A percentile compares a stretch with the other conserved stretches of the same genome.
These are phyloP conservation scores for Setipinna tenuifilis DNA, from an alignment of 2,797 vertebrate species.

Conservation along the genomic window DNA sequence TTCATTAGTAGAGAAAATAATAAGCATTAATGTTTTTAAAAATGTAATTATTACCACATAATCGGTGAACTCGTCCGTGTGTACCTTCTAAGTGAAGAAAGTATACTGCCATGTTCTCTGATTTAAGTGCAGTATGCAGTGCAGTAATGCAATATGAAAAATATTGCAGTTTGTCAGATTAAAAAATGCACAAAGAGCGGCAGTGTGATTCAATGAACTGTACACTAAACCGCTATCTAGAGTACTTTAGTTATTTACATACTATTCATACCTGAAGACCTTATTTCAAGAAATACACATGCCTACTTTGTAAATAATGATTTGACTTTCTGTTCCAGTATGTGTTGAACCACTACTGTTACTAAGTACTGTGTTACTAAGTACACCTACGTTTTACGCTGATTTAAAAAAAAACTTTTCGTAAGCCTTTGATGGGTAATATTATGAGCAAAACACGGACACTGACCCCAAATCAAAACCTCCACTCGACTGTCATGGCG, in stretches of 20 bases:
- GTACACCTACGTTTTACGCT: not conserved
- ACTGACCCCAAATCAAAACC: constrained; percentile 34
- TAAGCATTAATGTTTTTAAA: not conserved
- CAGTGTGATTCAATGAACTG: too few species aligned
- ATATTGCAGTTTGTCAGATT: too few species aligned
- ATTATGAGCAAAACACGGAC: not conserved
- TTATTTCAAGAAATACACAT: too few species aligned
- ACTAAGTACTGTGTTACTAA: not conserved
- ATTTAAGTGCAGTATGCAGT: not conserved
- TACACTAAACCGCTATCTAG: too few species aligned
- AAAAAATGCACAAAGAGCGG: too few species aligned
- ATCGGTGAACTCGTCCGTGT: not conserved
- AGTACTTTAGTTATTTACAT: too few species aligned
- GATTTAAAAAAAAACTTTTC: not conserved
- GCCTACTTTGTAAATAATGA: too few species aligned
- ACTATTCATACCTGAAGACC: too few species aligned
- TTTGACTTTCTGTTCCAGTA: not conserved
- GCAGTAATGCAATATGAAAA: too few species aligned
- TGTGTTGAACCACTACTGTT: not conserved
- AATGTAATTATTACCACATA: not conserved
- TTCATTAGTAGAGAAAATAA: not conserved
- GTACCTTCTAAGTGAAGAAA: not conserved
- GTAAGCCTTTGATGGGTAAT: not conserved
- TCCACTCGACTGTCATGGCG: constrained; percentile 23
- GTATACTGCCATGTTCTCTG: not conserved